Base-by-base conservation (phyloP, 2,113 vertebrate species). In the Tylochromis polylepis region DNA sequence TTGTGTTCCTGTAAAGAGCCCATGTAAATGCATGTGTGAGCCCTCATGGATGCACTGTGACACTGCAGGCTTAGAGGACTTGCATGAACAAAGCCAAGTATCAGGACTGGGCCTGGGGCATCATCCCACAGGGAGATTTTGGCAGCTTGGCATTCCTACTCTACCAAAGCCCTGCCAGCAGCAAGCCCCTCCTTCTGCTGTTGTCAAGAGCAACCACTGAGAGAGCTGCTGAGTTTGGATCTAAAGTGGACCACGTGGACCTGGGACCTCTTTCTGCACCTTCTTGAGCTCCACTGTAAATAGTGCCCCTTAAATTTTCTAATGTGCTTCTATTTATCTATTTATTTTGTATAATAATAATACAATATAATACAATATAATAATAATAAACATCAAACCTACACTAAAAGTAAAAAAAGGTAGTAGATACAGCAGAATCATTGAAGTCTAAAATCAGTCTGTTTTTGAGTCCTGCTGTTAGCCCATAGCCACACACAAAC, bases 121-220 rank as follows among this genome's bases (percentile, higher is more conserved):
- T 79, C 8, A 51, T 91, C 90, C 92, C 83, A 49, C 86, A 27
- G 89, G 88, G 87, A 85, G 86, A 83, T 36, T 55, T 90, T 88
- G 93, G 93, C 92, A 91, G 84, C 82, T 84, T 82, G 78, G 91
- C 62, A 34, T 27, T 75, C 75, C 78, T 60, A 49, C 88, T 83
- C 49, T 41, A 80, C 49, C 62, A 9, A 34, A 79, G 56, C 86
- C 5, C 62, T 86, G 92, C 94, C 94, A 95, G 81, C 46, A 65
- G 34, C 81, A 60, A 36, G 43, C 78, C 65, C 88, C 57, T 60
- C 90, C 91, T 65, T 51, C 88, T 49, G 46, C 79, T 20, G 92
- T 94, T 90, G 93, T 93, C 94, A 94, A 43, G 87, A 70, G 94
- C 93, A 93, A 94, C 94, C 84, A 82, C 91, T 88, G 88, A 94